Base-by-base conservation (phyloP, 2,113 vertebrate genomes). In the Octodon degus region DNA sequence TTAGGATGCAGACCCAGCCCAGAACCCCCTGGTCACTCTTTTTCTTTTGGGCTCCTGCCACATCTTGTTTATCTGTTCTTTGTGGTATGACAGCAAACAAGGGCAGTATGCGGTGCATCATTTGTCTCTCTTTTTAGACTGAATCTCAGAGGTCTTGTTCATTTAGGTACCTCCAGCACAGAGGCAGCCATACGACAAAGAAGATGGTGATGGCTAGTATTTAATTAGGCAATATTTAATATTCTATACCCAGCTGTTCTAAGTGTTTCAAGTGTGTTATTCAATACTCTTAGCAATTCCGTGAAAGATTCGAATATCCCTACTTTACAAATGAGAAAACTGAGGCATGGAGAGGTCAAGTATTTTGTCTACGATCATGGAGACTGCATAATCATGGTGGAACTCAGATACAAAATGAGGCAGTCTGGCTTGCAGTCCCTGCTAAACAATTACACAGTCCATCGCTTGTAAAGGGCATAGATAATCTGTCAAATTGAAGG, bases 281-380 rank as follows among this genome's bases (percentile, higher is more conserved):
- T 91, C 74, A 95, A 53, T 55, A 81, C 55, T 90, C 74, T 68
- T 19, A 77, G 55, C 37, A 47, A 89, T 43, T 34, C 79, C 62
- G 0, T 2, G 32, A 84, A 1, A 22, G n/a, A 91, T 62, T 24
- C 30, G 89, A 67, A 89, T 62, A n/a, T 68, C n/a, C 32, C 80
- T 80, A 89, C 37, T 81, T 94, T 84, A 92, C n/a, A 76, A 63
- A 30, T 16, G 16, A 94, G 77, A 76, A 93, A 82, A 92, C 72
- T 53, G 20, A 94, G 53, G 68, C 58, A 68, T 1, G 58, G n/a
- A 24, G 25, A 34, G 22, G 65, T 77, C 81, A 70, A 60, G 24
- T 80, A 82, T 95, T 95, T 93, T 92, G 82, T 43, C 50, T 62
- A 86, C 81, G 72, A 72, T 91, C 89, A 95, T 34, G 47, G 84